Percentiles rank a stretch among this genome's conserved stretches.
These are phyloP conservation scores for Sipha flava DNA, from an alignment of 1,140 invertebrate genomes.

Conservation along the genomic window DNA sequence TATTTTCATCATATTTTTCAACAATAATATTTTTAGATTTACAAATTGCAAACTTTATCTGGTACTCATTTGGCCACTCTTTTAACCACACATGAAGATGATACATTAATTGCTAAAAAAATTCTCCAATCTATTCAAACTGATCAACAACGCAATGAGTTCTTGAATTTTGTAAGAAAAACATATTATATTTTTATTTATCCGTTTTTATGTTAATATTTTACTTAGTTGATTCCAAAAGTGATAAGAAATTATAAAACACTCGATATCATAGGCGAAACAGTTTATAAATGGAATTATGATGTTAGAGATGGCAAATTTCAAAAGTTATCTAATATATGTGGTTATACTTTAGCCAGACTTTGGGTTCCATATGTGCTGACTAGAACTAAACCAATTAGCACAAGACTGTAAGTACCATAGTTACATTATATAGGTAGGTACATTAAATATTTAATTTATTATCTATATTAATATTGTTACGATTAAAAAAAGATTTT, in stretches of 20 bases:
- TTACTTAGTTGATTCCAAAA: neutral
- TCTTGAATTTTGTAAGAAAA: constrained; percentile 1
- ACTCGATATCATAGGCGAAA: neutral
- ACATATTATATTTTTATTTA: neutral
- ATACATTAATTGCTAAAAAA: neutral
- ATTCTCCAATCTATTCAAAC: neutral
- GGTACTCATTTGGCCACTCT: neutral
- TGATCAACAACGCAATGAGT: neutral
- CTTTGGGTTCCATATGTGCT: neutral
- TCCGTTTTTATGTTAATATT: neutral
- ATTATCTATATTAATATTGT: too few relatives aligned
- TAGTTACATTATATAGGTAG: too few relatives aligned
- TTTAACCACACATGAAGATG: neutral
- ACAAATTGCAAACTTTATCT: neutral
- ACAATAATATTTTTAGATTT: neutral
- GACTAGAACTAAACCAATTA: neutral
- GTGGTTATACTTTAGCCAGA: neutral
- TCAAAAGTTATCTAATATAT: constrained; percentile 4
- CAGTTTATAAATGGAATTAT: constrained; percentile 21
- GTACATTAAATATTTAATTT: too few relatives aligned
- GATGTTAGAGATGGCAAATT: neutral
- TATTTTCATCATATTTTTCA: neutral
- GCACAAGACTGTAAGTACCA: neutral
- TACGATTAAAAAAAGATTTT: too few relatives aligned
- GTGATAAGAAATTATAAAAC: neutral